phyloP scores from a whole-genome alignment of 92 coral and sea anemone genomes.

The Plumapathes pennacea region DNA sequence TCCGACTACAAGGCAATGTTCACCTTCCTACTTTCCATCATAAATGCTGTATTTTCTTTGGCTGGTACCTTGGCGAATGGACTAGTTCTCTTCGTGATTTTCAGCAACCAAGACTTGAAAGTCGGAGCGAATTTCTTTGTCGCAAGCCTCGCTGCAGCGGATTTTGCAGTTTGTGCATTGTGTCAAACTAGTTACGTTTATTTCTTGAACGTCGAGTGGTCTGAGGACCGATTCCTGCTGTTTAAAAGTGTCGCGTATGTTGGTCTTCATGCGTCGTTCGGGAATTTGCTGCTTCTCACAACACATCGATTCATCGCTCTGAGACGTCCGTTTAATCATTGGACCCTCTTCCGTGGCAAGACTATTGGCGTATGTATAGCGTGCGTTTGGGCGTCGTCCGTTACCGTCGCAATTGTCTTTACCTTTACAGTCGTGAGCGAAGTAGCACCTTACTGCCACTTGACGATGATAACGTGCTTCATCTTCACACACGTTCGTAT shows the following conservation, averaged over 20 bases:
- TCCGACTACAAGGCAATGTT: no score
- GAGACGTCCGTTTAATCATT: conserved; percentile 38
- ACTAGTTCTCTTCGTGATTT: conserved; percentile 42
- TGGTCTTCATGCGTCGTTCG: conserved; percentile 53
- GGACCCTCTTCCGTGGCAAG: conserved; percentile 27
- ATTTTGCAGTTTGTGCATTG: conserved; percentile 48
- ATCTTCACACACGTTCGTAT: conserved; percentile 46
- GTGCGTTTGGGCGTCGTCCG: conserved; percentile 40
- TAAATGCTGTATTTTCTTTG: conserved; percentile 33
- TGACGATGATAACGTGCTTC: conserved; percentile 34
- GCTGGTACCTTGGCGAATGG: conserved; percentile 52
- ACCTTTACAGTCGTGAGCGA: conserved; percentile 26
- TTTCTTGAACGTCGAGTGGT: conserved; percentile 38
- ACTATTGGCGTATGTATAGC: conserved; percentile 18
- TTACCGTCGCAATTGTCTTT: conserved; percentile 39
- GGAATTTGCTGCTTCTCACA: conserved; percentile 48
- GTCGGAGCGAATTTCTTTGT: conserved; percentile 58
- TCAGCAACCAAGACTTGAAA: conserved; percentile 47
- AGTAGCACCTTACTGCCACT: conserved; percentile 45
- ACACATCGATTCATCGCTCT: conserved; percentile 54
- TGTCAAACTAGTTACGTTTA: conserved; percentile 58
- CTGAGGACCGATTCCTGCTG: conserved; percentile 9
- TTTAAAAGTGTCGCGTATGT: conserved; percentile 61
- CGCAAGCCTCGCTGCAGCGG: conserved; percentile 53
- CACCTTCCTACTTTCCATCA: conserved; percentile 9